phyloP scores from a whole-genome alignment of 2,888 invertebrate species.

The Blera fallax region DNA sequence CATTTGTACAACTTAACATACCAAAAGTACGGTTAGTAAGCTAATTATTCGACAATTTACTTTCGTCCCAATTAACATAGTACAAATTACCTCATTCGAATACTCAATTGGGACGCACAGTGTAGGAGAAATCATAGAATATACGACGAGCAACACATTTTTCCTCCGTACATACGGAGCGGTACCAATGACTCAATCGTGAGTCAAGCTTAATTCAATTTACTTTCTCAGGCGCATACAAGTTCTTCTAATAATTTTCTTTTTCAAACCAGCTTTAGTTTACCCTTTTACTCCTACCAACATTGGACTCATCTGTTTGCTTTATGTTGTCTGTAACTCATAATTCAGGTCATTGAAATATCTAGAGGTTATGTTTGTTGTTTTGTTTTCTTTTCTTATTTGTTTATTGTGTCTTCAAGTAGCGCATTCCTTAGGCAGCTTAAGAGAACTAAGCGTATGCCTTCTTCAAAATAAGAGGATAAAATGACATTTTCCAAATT shows the following conservation, averaged over 20 bases:
- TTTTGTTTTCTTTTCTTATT: neutral
- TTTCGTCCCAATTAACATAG: slow-evolving; percentile 21
- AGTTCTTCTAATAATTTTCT: neutral
- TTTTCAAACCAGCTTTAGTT: neutral
- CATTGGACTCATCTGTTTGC: neutral
- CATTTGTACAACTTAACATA: neutral
- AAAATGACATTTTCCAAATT: neutral
- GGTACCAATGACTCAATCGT: slow-evolving; percentile 41
- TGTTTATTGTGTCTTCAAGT: neutral
- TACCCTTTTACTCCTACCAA: neutral
- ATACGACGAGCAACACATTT: neutral
- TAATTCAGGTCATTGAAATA: slow-evolving; percentile 36
- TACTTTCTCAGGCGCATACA: slow-evolving; percentile 21
- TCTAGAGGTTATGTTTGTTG: slow-evolving; percentile 3
- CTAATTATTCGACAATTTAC: slow-evolving; percentile 8
- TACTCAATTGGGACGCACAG: slow-evolving; percentile 16
- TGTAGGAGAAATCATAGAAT: neutral
- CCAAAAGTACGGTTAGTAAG: neutral
- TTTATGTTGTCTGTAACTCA: neutral
- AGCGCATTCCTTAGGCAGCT: neutral
- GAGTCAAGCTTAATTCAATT: slow-evolving; percentile 61
- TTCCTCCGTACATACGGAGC: neutral
- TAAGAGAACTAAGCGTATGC: neutral
- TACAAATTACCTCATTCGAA: slow-evolving; percentile 37
- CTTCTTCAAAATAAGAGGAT: neutral